These are phyloP conservation scores for Drosophila austrosaltans DNA, from an alignment of 2,888 invertebrate genomes.

Conservation along the genomic window DNA sequence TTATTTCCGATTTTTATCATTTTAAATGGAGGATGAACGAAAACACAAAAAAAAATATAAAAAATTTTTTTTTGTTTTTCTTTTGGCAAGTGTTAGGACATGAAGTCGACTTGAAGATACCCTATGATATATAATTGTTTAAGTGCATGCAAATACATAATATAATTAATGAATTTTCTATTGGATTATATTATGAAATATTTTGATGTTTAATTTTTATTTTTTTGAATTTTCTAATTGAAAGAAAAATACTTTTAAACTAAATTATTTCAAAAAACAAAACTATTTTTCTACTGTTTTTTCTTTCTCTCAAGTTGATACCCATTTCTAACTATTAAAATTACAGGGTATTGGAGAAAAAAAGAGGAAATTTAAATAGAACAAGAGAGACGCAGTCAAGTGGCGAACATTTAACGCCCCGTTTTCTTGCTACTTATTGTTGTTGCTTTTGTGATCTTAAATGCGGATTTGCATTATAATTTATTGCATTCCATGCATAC, in stretches of 20 bases:
- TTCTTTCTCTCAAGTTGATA: too few relatives aligned
- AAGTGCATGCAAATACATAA: too few relatives aligned
- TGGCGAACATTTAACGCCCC: slow-evolving; percentile 54
- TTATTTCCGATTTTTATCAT: slow-evolving; percentile 71
- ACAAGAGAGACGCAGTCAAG: slow-evolving; percentile 42
- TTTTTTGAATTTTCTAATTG: too few relatives aligned
- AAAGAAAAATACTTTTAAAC: too few relatives aligned
- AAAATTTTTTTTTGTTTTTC: not conserved
- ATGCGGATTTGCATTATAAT: slow-evolving; percentile 71
- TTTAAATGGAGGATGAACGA: slow-evolving; percentile 64
- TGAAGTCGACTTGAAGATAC: not conserved
- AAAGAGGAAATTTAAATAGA: slow-evolving; percentile 1
- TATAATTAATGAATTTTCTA: too few relatives aligned
- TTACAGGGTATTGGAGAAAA: not conserved
- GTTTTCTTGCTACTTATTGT: slow-evolving; percentile 32
- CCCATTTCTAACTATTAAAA: not conserved
- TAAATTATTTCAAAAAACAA: too few relatives aligned
- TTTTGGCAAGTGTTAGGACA: not conserved
- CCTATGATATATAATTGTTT: not conserved
- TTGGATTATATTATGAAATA: too few relatives aligned
- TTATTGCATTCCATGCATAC: slow-evolving; percentile 66
- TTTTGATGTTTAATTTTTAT: too few relatives aligned
- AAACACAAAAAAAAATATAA: slow-evolving; percentile 16
- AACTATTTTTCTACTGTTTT: too few relatives aligned
- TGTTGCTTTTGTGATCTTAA: slow-evolving; percentile 63